A percentile compares a stretch with the other conserved stretches of the same genome.
phyloP scores from a whole-genome alignment of 2,797 vertebrate species.

The Paratrypauchen microcephalus region DNA sequence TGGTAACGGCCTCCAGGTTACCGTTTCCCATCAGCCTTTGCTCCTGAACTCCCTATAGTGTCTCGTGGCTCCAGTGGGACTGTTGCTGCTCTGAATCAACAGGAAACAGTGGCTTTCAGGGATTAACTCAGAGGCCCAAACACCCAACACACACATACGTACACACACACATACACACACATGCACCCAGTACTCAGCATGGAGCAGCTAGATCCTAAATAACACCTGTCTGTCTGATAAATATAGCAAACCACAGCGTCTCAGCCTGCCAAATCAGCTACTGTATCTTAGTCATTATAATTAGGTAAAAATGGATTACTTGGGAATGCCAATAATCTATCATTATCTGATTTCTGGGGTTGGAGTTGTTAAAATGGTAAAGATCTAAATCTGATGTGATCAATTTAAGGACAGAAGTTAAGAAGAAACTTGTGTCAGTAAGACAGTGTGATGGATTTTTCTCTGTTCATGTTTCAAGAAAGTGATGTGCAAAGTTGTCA shows the following conservation, averaged over 20 bases:
- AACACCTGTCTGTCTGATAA: constrained; percentile 3
- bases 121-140: constrained; percentile 40
- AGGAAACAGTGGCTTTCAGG: constrained; percentile 49
- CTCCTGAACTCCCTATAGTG: constrained; percentile 15
- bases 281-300: not conserved
- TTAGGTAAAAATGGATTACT: not conserved
- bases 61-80: not conserved
- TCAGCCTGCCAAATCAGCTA: not conserved
- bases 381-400: too few relatives aligned
- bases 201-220: not conserved
- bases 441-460: too few relatives aligned
- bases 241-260: not conserved
- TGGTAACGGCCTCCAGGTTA: constrained; percentile 53
- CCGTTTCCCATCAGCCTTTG: constrained; percentile 46
- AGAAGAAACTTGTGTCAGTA: too few relatives aligned
- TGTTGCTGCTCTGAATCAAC: constrained; percentile 41
- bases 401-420: too few relatives aligned
- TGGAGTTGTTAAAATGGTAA: too few relatives aligned
- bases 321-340: too few relatives aligned
- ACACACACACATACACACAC: not conserved
- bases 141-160: constrained; percentile 6
- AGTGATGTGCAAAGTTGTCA: too few relatives aligned
- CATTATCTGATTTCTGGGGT: too few relatives aligned
- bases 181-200: not conserved
- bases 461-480: too few relatives aligned